Evolutionary conservation across 2,797 vertebrate species (phyloP), one percentile per base, ranked within the genome.

Genomic region (Parambassis ranga): DNA sequence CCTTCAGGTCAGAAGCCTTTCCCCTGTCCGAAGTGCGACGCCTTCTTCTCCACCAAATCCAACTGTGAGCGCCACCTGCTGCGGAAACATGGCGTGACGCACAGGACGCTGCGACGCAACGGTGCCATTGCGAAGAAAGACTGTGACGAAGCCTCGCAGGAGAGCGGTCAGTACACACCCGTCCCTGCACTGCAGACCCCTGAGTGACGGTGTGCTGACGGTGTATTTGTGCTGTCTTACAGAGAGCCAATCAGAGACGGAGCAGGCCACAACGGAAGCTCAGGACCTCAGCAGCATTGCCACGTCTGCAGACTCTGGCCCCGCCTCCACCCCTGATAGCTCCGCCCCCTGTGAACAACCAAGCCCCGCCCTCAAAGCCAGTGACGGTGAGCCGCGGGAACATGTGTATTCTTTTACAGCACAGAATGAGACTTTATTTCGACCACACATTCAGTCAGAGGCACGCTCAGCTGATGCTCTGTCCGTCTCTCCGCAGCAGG

Each of bases 11-110:
- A 95, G 89, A 96, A 96, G 82, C 94, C 94, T 6, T 95, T 94
- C 68, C 92, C 92, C 7, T 96, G 92, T 84, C 93, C 94, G 2
- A 94, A 94, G 80, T 93, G 92, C 37, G 91, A 90, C 35, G 92
- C 91, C 83, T 93, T 93, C 69, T 96, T 96, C 92, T 95, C 93
- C 83, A 94, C 94, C 81, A 95, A 96, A 86, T 95, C 90, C 61
- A 94, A 94, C 90, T 94, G 95, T 86, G 94, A 95, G 92, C 94
- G 95, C 66, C 95, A 96, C 91, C 93, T 96, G 84, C 93, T 95
- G 85, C 89, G 93, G 78, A 95, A 95, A 77, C 92, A 92, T 3
- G 93, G 94, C 66, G 89, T 94, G 65, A 91, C 92, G 49, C 93
- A 92, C 85, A 89, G 92, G 43, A 89, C 75, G 19, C 90, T 94